A percentile compares a stretch with the other conserved stretches of the same genome.
phyloP scores from a whole-genome alignment of 2,797 vertebrate species.

The Tachyglossus aculeatus region DNA sequence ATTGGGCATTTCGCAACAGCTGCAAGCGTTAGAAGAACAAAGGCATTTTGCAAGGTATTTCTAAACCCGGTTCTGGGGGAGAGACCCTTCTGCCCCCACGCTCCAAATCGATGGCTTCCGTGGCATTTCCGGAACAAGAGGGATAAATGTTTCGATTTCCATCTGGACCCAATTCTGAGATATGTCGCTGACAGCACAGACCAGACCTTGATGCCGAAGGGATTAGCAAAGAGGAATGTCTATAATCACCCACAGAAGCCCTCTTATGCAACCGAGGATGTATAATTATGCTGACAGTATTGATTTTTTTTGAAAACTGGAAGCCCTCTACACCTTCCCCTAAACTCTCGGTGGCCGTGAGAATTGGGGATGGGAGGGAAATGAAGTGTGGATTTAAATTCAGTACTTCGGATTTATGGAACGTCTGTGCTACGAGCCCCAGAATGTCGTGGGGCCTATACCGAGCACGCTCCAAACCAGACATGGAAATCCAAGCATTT shows the following conservation, averaged over 20 bases:
- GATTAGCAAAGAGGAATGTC: slow-evolving; percentile 49
- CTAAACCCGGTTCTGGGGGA: slow-evolving; percentile 14
- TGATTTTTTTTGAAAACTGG: too few species aligned
- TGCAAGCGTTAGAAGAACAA: slow-evolving; percentile 21
- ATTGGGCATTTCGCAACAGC: not conserved
- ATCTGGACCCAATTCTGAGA: slow-evolving; percentile 58
- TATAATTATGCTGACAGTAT: too few species aligned
- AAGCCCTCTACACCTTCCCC: too few species aligned
- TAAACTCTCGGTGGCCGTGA: too few species aligned
- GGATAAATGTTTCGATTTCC: slow-evolving; percentile 37
- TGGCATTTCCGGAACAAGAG: slow-evolving; percentile 46
- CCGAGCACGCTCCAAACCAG: too few species aligned
- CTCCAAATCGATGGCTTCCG: slow-evolving; percentile 17
- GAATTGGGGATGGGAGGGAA: too few species aligned
- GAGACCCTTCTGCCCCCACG: slow-evolving; percentile 16
- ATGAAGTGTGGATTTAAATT: too few species aligned
- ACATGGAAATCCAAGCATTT: too few species aligned
- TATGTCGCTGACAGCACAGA: slow-evolving; percentile 37
- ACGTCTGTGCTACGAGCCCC: too few species aligned
- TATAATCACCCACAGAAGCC: slow-evolving; percentile 36
- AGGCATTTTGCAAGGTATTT: slow-evolving; percentile 26
- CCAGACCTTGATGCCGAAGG: slow-evolving; percentile 50
- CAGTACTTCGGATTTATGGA: too few species aligned
- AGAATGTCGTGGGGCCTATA: too few species aligned
- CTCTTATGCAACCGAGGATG: slow-evolving; percentile 38